Base-by-base conservation (phyloP, 2,113 vertebrate genomes). In the Protobothrops mucrosquamatus region DNA sequence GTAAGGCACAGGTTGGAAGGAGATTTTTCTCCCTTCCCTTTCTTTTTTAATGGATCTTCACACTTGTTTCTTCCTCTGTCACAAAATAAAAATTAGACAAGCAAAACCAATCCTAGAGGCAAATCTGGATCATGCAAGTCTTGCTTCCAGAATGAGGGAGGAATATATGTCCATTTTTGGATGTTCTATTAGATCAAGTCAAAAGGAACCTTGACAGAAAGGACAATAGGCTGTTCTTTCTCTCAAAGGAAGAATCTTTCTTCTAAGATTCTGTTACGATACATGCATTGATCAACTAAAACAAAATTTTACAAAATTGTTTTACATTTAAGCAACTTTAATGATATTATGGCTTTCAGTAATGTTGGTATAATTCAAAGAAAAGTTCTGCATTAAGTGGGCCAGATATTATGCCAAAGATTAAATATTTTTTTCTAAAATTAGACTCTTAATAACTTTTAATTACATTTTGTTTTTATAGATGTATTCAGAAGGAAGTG, bases 401-500 rank as follows among this genome's bases (percentile, higher is more conserved):
- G 74, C 18, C 74, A 43, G 74, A 81, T 81, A 18, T 88, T 64
- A n/a, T 54, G 46, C 4, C 52, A 64, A 54, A 51, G 12, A 43
- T 8, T 92, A 64, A 54, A 52, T 39, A 34, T 39, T 20, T 34
- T 56, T 56, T 57, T 24, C 6, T 39, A 43, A 89, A 57, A 57
- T 39, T 59, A 57, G 55, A 12, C 20, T 56, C 54, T 89, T 89
- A 86, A 26, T 54, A 61, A 61, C 3, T 20, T 87, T 22, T 2
- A 39, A 4, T 93, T 90, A 51, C 14, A 14, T 89, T 81, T 8
- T 89, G 98, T 4, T 96, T 89, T 88, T 94, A 94, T 95, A 99
- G 99, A 99, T 99, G 99, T 99, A 99, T 96, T 99, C 99, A 0
- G 99, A 99, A 94, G 99, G 99, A 96, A 99, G 99, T 89, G 98